These are phyloP conservation scores for Lepeophtheirus salmonis DNA, from an alignment of 1,140 invertebrate genomes.

Conservation along the genomic window DNA sequence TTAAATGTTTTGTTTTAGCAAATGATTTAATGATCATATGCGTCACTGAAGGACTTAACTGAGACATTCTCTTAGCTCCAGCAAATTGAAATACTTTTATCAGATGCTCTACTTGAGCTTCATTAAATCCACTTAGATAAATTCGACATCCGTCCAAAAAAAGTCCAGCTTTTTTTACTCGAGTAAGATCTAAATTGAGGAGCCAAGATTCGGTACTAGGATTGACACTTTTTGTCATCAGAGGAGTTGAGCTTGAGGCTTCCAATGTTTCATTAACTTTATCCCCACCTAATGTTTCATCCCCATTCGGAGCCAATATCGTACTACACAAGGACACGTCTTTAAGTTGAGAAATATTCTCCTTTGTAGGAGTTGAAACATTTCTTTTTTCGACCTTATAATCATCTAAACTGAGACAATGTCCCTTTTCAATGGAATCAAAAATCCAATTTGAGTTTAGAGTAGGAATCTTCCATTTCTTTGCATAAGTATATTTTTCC, in stretches of 20 bases:
- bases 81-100: constrained; percentile 54
- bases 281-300: neutral
- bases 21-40: constrained; percentile 21
- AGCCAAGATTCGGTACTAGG: neutral
- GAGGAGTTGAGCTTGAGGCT: neutral
- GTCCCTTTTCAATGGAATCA: constrained; percentile 49
- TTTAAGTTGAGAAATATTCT: constrained; percentile 20
- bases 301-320: constrained; percentile 19
- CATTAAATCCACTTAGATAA: constrained; percentile 39
- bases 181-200: constrained; percentile 38
- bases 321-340: constrained; percentile 24
- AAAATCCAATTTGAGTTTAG: constrained; percentile 54
- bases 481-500: constrained; percentile 58
- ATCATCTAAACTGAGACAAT: constrained; percentile 42
- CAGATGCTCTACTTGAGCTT: constrained; percentile 46
- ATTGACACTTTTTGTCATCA: neutral
- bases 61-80: constrained; percentile 60
- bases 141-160: constrained; percentile 68
- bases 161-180: constrained; percentile 45
- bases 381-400: constrained; percentile 38
- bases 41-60: constrained; percentile 31
- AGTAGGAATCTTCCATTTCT: constrained; percentile 49
- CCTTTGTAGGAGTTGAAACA: constrained; percentile 21
- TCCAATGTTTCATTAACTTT: constrained; percentile 22
- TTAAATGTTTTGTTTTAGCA: too few relatives aligned